Evolutionary conservation across 2,797 vertebrate species (phyloP).

Genomic region (Galago senegalensis): DNA sequence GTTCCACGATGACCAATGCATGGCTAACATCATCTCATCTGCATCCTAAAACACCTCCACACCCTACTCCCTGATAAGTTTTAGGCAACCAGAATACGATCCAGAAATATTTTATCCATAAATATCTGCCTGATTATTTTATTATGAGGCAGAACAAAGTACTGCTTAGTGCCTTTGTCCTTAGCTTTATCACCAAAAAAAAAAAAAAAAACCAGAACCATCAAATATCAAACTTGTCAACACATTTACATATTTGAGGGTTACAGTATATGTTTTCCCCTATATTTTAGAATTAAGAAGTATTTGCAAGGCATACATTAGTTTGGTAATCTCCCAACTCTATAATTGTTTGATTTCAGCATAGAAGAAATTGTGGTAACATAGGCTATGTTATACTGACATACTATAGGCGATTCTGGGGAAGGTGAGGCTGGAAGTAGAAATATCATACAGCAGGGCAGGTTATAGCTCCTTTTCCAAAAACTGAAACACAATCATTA

Average conservation of each 20-base stretch:
- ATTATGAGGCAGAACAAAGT: not conserved
- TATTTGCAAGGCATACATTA: slow-evolving; percentile 1
- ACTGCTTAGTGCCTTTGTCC: not conserved
- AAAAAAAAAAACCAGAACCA: not conserved
- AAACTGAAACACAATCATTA: slow-evolving; percentile 49
- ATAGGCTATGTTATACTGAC: not conserved
- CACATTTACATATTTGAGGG: not conserved
- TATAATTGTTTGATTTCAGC: not conserved
- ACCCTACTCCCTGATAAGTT: not conserved
- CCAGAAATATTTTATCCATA: not conserved
- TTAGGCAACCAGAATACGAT: not conserved
- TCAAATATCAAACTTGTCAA: slow-evolving; percentile 15
- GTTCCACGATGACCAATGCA: not conserved
- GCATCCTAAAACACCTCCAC: not conserved
- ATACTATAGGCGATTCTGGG: not conserved
- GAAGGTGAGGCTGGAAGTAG: not conserved
- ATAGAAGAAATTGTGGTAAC: not conserved
- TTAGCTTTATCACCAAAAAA: not conserved
- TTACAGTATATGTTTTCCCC: not conserved
- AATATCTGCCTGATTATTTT: not conserved
- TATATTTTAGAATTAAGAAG: not conserved
- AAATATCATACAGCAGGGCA: too few species aligned
- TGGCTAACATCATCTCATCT: not conserved
- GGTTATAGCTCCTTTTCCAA: not conserved
- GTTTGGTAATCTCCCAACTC: not conserved